Base-by-base conservation (phyloP, 2,888 invertebrate genomes). In the Parasteatoda lunata region DNA sequence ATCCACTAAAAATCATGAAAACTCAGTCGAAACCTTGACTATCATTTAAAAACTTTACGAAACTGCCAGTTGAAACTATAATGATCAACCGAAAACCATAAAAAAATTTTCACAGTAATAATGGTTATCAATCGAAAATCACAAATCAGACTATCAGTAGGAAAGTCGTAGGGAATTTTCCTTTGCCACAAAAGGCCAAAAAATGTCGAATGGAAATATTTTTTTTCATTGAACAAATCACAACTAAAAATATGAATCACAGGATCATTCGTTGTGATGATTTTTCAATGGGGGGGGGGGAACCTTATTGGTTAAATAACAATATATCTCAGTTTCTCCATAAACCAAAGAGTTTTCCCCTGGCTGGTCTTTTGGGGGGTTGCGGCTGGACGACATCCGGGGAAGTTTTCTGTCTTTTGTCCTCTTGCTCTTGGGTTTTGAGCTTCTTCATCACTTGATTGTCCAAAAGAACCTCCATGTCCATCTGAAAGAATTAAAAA, bases 401-500 rank as follows among this genome's bases (percentile, higher is more conserved):
- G 8, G 66, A 52, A 9, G 54, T 48, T 78, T 82, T 77, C 45
- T 72, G 69, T 49, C 54, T 79, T 11, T 68, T 86, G 66, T 89
- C 83, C 70, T 89, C 86, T 66, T 81, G 94, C 13, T 90, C 90
- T 65, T 91, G 91, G 54, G 90, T 89, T 30, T 89, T 89, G 90
- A 98, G 93, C 93, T 97, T 97, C 91, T 94, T 95, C 89, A 95
- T 95, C 94, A 98, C 95, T 92, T 97, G 97, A 91, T 97, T 97
- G 90, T 97, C 96, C 88, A 98, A 94, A 66, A 98, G 93, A 91
- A 96, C 96, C 91, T 98, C 97, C 96, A 98, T 97, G 92, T 98
- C 97, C 95, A 97, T 96, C 96, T 97, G 93, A 47, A 72, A 71
- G 7, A 59, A n/a, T 77, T 13, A 71, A 11, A 71, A 48, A 49